Percentiles rank a stretch among this genome's conserved stretches.
Conservation (phyloP, 2,113 vertebrate genomes). For the Clarias gariepinus region DNA sequence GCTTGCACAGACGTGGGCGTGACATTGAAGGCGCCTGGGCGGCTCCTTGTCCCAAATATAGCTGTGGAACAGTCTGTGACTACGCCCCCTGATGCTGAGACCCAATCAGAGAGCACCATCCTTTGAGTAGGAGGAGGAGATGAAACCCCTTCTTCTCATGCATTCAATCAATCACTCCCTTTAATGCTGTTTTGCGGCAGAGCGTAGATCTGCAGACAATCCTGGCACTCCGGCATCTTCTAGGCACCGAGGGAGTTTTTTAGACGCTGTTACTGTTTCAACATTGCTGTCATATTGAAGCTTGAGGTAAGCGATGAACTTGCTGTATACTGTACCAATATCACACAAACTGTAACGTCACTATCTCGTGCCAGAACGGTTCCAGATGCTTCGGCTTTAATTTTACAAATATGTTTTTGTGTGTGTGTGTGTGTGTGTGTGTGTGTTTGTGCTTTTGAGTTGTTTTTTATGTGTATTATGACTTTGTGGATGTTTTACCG, state of each 20-base stretch:
- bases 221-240: not conserved
- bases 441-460: conserved; percentile 18
- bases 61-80: conserved; percentile 62
- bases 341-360: not conserved
- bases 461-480: conserved; percentile 5
- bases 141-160: not conserved
- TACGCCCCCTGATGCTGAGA: conserved; percentile 67
- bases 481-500: conserved; percentile 11
- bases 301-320: conserved; percentile 16
- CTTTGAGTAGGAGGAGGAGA: conserved; percentile 70
- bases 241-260: conserved; percentile 25
- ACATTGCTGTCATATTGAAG: conserved; percentile 33
- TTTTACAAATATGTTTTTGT: not conserved
- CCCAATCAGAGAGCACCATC: conserved; percentile 81
- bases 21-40: conserved; percentile 73
- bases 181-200: not conserved
- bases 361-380: conserved; percentile 2
- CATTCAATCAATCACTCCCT: conserved; percentile 25
- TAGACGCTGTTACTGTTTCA: conserved; percentile 28
- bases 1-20: conserved; percentile 73
- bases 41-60: conserved; percentile 71
- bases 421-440: no score
- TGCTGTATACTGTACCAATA: conserved; percentile 34
- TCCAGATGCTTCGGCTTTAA: conserved; percentile 1
- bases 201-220: not conserved